Percentiles rank a stretch among this genome's conserved stretches.
These are phyloP conservation scores for Wasmannia auropunctata DNA, from an alignment of 1,140 invertebrate genomes.

Conservation along the genomic window DNA sequence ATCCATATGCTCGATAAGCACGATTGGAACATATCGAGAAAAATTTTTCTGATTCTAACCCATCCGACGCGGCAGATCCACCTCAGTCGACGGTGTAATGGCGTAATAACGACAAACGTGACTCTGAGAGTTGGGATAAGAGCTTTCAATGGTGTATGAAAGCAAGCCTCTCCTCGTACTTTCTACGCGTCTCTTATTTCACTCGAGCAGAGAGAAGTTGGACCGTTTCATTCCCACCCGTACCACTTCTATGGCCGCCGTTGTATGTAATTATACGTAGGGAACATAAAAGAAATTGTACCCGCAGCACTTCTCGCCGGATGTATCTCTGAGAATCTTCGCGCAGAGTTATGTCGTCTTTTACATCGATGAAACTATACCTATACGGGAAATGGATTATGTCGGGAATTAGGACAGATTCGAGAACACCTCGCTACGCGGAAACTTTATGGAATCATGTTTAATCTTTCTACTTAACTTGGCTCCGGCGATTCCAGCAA, in stretches of 20 bases:
- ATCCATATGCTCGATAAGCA: not conserved
- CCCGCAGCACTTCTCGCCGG: not conserved
- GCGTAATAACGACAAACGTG: slow-evolving; percentile 56
- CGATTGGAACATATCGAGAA: not conserved
- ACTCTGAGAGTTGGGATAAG: slow-evolving; percentile 43
- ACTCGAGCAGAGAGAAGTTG: not conserved
- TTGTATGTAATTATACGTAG: slow-evolving; percentile 29
- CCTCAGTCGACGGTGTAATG: slow-evolving; percentile 8
- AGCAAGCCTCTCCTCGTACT: slow-evolving; percentile 29
- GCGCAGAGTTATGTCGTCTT: not conserved
- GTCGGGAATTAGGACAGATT: not conserved
- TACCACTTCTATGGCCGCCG: slow-evolving; percentile 12
- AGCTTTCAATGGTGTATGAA: slow-evolving; percentile 46
- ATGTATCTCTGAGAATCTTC: not conserved
- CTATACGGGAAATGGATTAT: not conserved
- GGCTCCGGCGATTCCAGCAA: not conserved
- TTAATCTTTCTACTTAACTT: slow-evolving; percentile 17
- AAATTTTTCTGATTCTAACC: slow-evolving; percentile 31
- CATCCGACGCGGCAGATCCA: not conserved
- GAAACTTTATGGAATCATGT: slow-evolving; percentile 14
- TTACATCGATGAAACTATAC: not conserved
- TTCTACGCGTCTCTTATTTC: slow-evolving; percentile 43
- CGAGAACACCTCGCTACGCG: not conserved
- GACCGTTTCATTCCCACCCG: slow-evolving; percentile 2
- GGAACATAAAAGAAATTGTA: not conserved